Base-by-base conservation (phyloP, 2,888 invertebrate genomes). In the Phyto melanocephala region DNA sequence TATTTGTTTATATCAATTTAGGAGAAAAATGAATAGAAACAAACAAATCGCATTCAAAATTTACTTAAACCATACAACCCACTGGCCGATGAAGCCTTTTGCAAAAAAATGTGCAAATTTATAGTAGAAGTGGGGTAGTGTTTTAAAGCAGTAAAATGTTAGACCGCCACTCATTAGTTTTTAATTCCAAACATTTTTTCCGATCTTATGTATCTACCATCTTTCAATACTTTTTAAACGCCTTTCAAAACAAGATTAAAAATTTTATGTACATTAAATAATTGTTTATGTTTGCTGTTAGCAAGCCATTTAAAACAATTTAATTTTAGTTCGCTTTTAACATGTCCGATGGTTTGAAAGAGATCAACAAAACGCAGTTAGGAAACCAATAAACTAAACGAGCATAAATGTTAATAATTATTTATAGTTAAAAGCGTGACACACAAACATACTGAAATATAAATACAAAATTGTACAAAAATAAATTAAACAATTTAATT, bases 261-360 rank as follows among this genome's bases (percentile, higher is more conserved):
- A 54, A 28, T 24, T 28, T 28, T 24, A 54, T 28, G 13, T 56
- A 47, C 45, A 56, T 56, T 28, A 67, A 67, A 47, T 75, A 75
- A 47, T 60, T 67, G 24, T 6, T 47, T 58, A 28, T 76, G 28
- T 37, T 76, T 37, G 28, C 22, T 67, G 45, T 58, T 33, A 58
- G 58, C 56, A 68, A 52, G 60, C 22, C 63, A 71, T 65, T 71
- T 65, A 63, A 71, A 77, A 71, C 71, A 71, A 78, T 78, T 78
- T 20, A 58, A 65, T 78, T 78, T 63, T 11, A 24, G 37, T 47
- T 15, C 11, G 63, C 37, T 54, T 70, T 70, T 22, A 67, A 28
- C 15, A 22, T 68, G n/a, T n/a, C n/a, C 35, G 28, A 67, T 28
- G 47, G 50, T 45, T 50, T 63, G 33, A 1, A 17, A 35, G 50